Base-by-base conservation (phyloP, 2,113 vertebrate genomes). In the Apodemus speciosus region DNA sequence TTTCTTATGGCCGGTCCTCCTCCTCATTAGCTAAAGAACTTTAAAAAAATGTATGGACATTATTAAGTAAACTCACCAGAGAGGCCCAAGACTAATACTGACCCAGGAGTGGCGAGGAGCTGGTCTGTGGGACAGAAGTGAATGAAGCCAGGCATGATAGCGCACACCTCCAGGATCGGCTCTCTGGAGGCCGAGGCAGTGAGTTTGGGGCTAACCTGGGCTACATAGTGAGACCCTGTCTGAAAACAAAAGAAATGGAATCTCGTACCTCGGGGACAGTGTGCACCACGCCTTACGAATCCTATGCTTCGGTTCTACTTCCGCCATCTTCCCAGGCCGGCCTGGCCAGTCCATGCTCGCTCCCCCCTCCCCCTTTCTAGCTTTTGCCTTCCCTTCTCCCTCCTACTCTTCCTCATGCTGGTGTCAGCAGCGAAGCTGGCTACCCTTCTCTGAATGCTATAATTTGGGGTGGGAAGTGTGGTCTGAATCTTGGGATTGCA, bases 1-100 rank as follows among this genome's bases (percentile, higher is more conserved):
- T 66, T 15, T 35, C 5, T 73, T 69, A 72, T 79, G 89, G 58
- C 32, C 1, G 51, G 40, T 75, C 86, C 27, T 1, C 35, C 81
- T 68, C 73, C 30, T 85, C 38, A 10, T 90, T 93, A 73, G 15
- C 25, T 85, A 53, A 85, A 89, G 62, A 95, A 90, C 13, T 95
- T n/a, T n/a, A 23, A 16, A 27, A 8, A 95, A 95, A 90, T 53
- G 85, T 27, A 16, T 0, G 49, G 25, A 16, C 73, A 64, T 49
- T 91, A 92, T 87, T 69, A 85, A 91, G 80, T 71, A 32, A 20
- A 88, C 53, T 58, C 64, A 90, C 15, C 46, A 14, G 84, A 84
- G 16, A 81, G 21, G 32, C 76, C 72, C n/a, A 49, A 64, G 76
- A 91, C 38, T 62, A 88, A 49, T 32, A 43, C 80, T 23, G 35